phyloP scores from a whole-genome alignment of 2,113 vertebrate genomes.

The Pipa parva region DNA sequence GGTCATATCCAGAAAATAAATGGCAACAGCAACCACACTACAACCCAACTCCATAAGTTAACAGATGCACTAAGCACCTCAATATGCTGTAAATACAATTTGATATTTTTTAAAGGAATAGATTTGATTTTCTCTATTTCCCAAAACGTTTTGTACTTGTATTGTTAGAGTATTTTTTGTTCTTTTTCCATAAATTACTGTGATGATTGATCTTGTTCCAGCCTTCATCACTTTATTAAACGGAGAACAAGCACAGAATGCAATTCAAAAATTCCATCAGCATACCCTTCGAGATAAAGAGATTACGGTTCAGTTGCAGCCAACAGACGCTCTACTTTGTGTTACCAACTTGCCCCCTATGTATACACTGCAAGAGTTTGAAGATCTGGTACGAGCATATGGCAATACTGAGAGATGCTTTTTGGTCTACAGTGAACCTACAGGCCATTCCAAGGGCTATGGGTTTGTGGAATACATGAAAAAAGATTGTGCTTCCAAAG shows the following conservation, averaged over 20 bases:
- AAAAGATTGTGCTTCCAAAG: constrained; percentile 92
- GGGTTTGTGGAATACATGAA: constrained; percentile 99
- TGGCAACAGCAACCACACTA: too few species aligned
- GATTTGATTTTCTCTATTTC: too few species aligned
- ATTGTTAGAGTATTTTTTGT: too few species aligned
- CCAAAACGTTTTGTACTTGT: too few species aligned
- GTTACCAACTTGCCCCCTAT: constrained; percentile 85
- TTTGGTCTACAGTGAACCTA: constrained; percentile 87
- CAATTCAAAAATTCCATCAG: constrained; percentile 84
- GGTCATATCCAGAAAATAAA: too few species aligned
- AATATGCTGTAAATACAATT: too few species aligned
- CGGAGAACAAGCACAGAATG: constrained; percentile 91
- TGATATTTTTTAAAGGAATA: too few species aligned
- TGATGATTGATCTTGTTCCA: constrained; percentile 52
- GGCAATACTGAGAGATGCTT: constrained; percentile 95
- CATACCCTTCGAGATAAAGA: constrained; percentile 79
- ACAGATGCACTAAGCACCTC: too few species aligned
- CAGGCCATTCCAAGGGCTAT: constrained; percentile 90
- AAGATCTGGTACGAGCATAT: constrained; percentile 86
- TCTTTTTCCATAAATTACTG: too few species aligned
- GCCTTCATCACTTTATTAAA: constrained; percentile 94
- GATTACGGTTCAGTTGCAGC: constrained; percentile 87
- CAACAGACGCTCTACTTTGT: constrained; percentile 91
- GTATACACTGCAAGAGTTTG: constrained; percentile 77
- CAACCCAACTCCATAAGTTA: too few species aligned